These are phyloP conservation scores for Acromyrmex heyeri DNA, from an alignment of 1,140 invertebrate species.

Conservation along the genomic window DNA sequence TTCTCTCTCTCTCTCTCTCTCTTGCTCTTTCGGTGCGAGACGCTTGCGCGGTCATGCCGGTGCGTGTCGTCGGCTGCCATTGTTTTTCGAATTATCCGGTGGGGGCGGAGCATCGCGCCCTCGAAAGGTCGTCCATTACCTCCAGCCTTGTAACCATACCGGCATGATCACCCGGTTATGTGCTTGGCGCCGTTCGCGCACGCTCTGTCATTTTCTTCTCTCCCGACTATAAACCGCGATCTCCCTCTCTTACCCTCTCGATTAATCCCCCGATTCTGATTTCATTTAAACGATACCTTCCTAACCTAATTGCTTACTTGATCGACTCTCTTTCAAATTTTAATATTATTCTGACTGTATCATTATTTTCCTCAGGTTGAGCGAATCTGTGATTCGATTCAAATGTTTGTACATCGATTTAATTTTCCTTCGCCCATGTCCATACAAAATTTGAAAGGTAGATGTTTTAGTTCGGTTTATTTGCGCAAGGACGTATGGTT, in stretches of 20 bases:
- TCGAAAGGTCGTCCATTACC: slow-evolving; percentile 83
- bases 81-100: slow-evolving; percentile 82
- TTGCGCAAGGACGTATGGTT: slow-evolving; percentile 30
- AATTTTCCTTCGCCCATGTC: neutral
- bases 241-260: neutral
- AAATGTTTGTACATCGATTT: no score
- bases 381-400: neutral
- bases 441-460: slow-evolving; percentile 6
- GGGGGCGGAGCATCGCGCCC: slow-evolving; percentile 85
- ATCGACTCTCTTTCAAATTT: neutral
- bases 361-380: neutral
- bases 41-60: slow-evolving; percentile 43
- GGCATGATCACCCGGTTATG: slow-evolving; percentile 59
- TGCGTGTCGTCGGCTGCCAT: slow-evolving; percentile 80
- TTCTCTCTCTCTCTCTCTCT: neutral
- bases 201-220: neutral
- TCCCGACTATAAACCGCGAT: neutral
- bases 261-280: neutral
- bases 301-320: neutral
- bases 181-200: slow-evolving; percentile 45
- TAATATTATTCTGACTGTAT: neutral
- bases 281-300: neutral
- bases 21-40: slow-evolving; percentile 1
- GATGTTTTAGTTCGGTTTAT: neutral
- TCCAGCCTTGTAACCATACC: slow-evolving; percentile 60